phyloP scores from a whole-genome alignment of 2,113 vertebrate species.

The Nibea coibor region DNA sequence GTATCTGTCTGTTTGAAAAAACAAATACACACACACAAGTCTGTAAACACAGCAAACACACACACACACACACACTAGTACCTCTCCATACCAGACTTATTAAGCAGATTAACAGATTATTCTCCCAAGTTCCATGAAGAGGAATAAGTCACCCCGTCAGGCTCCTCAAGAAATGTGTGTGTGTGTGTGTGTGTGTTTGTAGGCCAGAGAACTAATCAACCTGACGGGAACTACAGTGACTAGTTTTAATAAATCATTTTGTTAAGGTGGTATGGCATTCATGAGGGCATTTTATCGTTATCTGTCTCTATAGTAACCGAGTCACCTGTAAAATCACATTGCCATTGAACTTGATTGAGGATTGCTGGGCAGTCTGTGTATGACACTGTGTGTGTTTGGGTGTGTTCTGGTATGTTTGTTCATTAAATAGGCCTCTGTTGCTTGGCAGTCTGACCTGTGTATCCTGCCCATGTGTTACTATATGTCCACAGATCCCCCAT shows the following conservation, averaged over 20 bases:
- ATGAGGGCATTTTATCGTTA: not conserved
- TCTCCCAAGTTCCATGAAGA: conserved; percentile 65
- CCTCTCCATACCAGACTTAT: conserved; percentile 72
- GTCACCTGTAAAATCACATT: not conserved
- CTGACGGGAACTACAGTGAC: not conserved
- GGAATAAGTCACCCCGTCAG: conserved; percentile 55
- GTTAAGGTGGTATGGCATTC: not conserved
- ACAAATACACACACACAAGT: conserved; percentile 2
- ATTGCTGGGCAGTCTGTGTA: not conserved
- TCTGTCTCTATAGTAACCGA: not conserved
- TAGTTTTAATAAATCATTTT: not conserved
- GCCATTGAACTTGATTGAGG: not conserved
- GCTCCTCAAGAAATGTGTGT: conserved; percentile 24
- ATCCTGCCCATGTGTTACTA: not conserved
- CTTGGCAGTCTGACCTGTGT: not conserved
- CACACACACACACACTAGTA: conserved; percentile 24
- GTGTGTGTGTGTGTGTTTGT: not conserved
- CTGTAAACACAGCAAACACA: conserved; percentile 49
- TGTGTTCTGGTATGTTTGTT: not conserved
- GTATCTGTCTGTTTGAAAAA: not conserved
- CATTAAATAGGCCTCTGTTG: not conserved
- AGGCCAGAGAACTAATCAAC: not conserved
- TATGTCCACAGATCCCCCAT: not conserved
- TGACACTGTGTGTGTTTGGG: not conserved
- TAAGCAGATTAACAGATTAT: conserved; percentile 83